Percentiles rank a stretch among this genome's conserved stretches.
phyloP scores from a whole-genome alignment of 2,888 invertebrate genomes.

The Chymomyza amoena region DNA sequence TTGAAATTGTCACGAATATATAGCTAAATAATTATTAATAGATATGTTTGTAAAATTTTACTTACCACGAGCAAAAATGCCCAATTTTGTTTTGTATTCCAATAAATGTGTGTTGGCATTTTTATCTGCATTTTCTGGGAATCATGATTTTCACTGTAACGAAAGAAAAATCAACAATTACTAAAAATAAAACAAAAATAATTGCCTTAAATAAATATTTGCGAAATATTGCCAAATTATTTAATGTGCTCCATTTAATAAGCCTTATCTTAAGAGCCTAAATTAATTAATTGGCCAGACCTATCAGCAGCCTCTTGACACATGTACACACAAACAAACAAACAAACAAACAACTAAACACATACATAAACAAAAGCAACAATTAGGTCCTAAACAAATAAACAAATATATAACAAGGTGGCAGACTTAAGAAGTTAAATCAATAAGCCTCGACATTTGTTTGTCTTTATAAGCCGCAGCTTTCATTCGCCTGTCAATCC shows the following conservation, averaged over 20 bases:
- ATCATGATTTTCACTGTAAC: slow-evolving; percentile 74
- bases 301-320: slow-evolving; percentile 3
- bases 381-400: slow-evolving; percentile 20
- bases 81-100: slow-evolving; percentile 56
- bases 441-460: slow-evolving; percentile 35
- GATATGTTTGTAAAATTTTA: slow-evolving; percentile 16
- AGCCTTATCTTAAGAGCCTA: neutral
- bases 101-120: slow-evolving; percentile 70
- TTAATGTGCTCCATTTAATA: neutral
- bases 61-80: slow-evolving; percentile 75
- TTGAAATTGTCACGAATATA: neutral
- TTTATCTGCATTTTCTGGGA: slow-evolving; percentile 77
- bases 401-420: slow-evolving; percentile 6
- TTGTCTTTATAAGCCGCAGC: slow-evolving; percentile 1
- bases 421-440: slow-evolving; percentile 30
- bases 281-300: neutral
- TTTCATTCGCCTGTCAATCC: slow-evolving; percentile 2
- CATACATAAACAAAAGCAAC: neutral
- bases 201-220: neutral
- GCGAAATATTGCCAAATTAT: neutral
- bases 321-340: neutral
- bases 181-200: slow-evolving; percentile 22
- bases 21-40: neutral
- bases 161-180: slow-evolving; percentile 16
- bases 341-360: neutral